Conservation (phyloP, 2,888 invertebrate species). For the Chouioia cunea region DNA sequence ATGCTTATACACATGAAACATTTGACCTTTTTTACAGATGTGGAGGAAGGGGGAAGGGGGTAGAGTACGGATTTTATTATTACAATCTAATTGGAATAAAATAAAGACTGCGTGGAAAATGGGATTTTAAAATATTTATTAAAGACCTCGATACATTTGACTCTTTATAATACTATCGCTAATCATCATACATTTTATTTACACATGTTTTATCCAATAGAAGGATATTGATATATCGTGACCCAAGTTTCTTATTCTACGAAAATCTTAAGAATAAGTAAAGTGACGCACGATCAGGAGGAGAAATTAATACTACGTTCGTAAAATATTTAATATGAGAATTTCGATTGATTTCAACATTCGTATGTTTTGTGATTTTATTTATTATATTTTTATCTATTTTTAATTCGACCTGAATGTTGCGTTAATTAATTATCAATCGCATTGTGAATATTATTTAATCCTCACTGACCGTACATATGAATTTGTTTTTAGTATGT, state of each 20-base stretch:
- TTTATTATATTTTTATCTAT: not conserved
- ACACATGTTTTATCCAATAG: constrained; percentile 59
- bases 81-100: too few relatives aligned
- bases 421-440: not conserved
- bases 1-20: too few relatives aligned
- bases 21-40: too few relatives aligned
- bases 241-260: constrained; percentile 50
- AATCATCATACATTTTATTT: constrained; percentile 61
- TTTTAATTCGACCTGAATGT: not conserved
- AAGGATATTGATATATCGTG: constrained; percentile 53
- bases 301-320: constrained; percentile 66
- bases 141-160: constrained; percentile 62
- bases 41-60: too few relatives aligned
- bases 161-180: constrained; percentile 40
- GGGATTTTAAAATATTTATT: constrained; percentile 57
- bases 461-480: constrained; percentile 65
- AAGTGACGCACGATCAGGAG: constrained; percentile 63
- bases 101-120: too few relatives aligned
- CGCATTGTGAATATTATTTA: constrained; percentile 64
- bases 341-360: not conserved
- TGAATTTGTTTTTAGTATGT: constrained; percentile 43
- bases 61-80: too few relatives aligned
- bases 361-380: not conserved
- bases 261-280: constrained; percentile 49
- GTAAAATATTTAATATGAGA: constrained; percentile 6